Evolutionary conservation across 2,797 vertebrate genomes (phyloP).

Genomic region (Gobio occitaniae): DNA sequence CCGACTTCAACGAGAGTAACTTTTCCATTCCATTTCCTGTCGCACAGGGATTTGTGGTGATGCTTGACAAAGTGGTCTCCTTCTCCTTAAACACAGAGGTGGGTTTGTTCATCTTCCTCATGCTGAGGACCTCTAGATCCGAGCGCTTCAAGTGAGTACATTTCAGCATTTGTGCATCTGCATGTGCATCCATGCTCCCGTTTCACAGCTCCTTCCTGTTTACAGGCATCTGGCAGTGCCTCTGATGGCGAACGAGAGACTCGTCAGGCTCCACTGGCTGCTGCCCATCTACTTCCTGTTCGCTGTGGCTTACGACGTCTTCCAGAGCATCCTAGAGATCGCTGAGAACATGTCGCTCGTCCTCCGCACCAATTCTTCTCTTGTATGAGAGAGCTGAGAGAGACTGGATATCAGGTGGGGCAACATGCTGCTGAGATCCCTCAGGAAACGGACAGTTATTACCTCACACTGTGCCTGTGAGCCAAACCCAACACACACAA

Average conservation of each 20-base stretch:
- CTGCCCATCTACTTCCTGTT: constrained; percentile 81
- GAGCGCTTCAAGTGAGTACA: constrained; percentile 72
- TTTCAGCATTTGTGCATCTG: neutral
- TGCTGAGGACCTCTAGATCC: constrained; percentile 71
- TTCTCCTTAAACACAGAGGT: constrained; percentile 75
- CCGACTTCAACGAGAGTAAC: neutral
- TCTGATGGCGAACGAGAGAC: constrained; percentile 64
- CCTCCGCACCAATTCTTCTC: constrained; percentile 53
- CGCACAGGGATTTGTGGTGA: constrained; percentile 75
- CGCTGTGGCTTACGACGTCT: constrained; percentile 75
- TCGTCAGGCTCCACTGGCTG: constrained; percentile 75
- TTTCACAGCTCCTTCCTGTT: neutral
- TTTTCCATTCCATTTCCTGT: neutral
- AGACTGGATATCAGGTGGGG: constrained; percentile 36
- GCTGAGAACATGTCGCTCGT: constrained; percentile 61
- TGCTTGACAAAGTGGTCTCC: constrained; percentile 78
- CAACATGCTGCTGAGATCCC: constrained; percentile 8
- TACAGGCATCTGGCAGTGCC: constrained; percentile 70
- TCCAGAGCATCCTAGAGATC: constrained; percentile 69
- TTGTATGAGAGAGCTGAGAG: constrained; percentile 32
- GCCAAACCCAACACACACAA: constrained; percentile 1
- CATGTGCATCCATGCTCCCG: neutral
- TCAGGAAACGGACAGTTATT: constrained; percentile 21
- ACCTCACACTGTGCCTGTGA: constrained; percentile 21
- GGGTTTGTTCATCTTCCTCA: constrained; percentile 69